Evolutionary conservation across 2,888 invertebrate species (phyloP).

Genomic region (Acholoe squamosa): DNA sequence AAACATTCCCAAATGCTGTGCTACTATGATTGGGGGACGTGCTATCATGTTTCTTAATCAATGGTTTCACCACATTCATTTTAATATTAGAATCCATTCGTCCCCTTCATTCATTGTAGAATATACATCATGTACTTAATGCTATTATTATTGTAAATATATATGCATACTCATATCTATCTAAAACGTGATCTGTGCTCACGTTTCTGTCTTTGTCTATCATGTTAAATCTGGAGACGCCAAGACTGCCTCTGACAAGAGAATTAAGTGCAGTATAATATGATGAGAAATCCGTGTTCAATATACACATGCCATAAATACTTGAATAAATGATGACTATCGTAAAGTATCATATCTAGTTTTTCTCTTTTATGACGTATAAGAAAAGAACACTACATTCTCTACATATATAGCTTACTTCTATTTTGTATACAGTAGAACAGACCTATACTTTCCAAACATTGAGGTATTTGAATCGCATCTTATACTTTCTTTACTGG

Average conservation of each 20-base stretch:
- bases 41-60: not conserved
- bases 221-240: not conserved
- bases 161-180: not conserved
- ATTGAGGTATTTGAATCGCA: no score
- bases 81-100: not conserved
- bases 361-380: no score
- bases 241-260: not conserved
- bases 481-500: no score
- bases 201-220: not conserved
- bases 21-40: not conserved
- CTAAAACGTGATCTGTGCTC: constrained; percentile 12
- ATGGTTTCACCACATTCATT: not conserved
- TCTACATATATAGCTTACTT: no score
- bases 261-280: constrained; percentile 10
- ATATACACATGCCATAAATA: constrained; percentile 15
- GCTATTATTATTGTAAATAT: constrained; percentile 52
- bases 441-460: no score
- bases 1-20: not conserved
- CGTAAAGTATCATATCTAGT: no score
- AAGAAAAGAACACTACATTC: no score
- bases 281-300: constrained; percentile 19
- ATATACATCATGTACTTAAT: constrained; percentile 45
- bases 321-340: not conserved
- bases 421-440: no score
- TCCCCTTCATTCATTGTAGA: constrained; percentile 40